phyloP scores from a whole-genome alignment of 1,140 invertebrate genomes.

The Diorhabda carinulata region DNA sequence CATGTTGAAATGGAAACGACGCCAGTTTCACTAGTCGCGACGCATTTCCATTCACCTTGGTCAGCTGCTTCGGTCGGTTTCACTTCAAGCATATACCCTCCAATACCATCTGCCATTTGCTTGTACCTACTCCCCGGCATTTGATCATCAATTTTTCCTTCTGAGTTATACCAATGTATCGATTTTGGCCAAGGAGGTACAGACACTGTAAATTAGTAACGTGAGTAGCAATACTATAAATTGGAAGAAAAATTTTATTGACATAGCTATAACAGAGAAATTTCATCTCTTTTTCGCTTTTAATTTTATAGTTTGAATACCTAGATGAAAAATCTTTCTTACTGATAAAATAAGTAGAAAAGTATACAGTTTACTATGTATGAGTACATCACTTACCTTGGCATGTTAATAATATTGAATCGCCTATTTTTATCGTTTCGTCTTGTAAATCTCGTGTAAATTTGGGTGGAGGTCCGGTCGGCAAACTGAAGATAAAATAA shows the following conservation, averaged over 20 bases:
- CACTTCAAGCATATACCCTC: constrained; percentile 71
- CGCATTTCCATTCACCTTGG: constrained; percentile 85
- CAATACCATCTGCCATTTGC: constrained; percentile 72
- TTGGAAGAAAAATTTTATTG: too few relatives aligned
- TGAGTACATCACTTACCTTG: constrained; percentile 55
- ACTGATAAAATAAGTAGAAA: not conserved
- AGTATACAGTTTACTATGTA: not conserved
- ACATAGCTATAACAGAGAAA: too few relatives aligned
- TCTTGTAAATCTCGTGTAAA: constrained; percentile 69
- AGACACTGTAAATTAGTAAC: constrained; percentile 53
- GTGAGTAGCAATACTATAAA: not conserved
- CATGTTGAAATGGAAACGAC: constrained; percentile 68
- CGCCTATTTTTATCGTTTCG: constrained; percentile 71
- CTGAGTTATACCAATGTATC: constrained; percentile 80
- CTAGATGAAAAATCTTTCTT: too few relatives aligned
- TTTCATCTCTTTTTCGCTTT: too few relatives aligned
- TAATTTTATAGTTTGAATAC: too few relatives aligned
- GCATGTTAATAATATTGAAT: constrained; percentile 65
- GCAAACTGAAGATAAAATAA: constrained; percentile 4
- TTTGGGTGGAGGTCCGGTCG: constrained; percentile 65
- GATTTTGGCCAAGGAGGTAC: constrained; percentile 77
- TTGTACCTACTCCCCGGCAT: constrained; percentile 60
- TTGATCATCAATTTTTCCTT: constrained; percentile 64
- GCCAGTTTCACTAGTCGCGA: constrained; percentile 69
- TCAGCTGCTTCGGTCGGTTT: constrained; percentile 70